A percentile compares a stretch with the other conserved stretches of the same genome.
Evolutionary conservation across 2,888 invertebrate genomes (phyloP).

Genomic region (Tineola bisselliella): DNA sequence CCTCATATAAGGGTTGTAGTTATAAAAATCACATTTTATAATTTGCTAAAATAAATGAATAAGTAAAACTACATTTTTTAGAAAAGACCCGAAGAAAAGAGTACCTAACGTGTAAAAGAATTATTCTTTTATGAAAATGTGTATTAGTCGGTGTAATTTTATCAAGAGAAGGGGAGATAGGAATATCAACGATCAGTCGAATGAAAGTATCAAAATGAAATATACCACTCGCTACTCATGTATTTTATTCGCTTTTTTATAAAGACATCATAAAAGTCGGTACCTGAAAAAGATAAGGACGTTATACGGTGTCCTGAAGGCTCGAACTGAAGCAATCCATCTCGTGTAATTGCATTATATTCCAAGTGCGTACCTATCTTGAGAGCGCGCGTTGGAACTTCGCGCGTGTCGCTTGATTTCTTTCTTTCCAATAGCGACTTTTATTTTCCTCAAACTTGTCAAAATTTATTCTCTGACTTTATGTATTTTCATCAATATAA

Average conservation of each 20-base stretch:
- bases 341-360: constrained; percentile 52
- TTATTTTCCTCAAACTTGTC: background rate
- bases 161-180: background rate
- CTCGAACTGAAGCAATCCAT: constrained; percentile 43
- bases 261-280: constrained; percentile 6
- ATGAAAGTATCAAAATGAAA: background rate
- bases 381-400: background rate
- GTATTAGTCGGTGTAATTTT: background rate
- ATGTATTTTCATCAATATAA: background rate
- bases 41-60: background rate
- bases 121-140: background rate
- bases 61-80: background rate
- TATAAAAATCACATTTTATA: too few relatives aligned
- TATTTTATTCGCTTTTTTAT: constrained; percentile 1
- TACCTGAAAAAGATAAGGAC: constrained; percentile 1
- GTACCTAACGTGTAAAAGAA: background rate
- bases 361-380: constrained; percentile 28
- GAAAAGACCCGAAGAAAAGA: too few relatives aligned
- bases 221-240: background rate
- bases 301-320: constrained; percentile 16
- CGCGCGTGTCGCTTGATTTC: constrained; percentile 9
- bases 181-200: background rate
- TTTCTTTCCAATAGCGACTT: constrained; percentile 6
- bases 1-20: too few relatives aligned
- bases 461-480: background rate